Base-by-base conservation (phyloP, 2,797 vertebrate genomes). In the Sebastes matsubarae region DNA sequence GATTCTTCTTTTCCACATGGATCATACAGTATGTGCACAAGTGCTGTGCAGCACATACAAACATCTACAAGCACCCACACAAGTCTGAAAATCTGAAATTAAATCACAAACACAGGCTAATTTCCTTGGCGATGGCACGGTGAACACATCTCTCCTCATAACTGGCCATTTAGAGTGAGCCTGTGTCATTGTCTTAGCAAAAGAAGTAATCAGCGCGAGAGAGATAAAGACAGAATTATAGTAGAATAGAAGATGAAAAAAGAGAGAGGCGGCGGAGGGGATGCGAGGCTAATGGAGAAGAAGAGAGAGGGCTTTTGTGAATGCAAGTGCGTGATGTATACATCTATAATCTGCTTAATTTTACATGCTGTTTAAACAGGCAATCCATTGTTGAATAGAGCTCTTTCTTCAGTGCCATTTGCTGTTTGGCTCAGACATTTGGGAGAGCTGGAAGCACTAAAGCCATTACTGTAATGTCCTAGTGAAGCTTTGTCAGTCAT, bases 101-200 rank as follows among this genome's bases (percentile, higher is more conserved):
- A 90, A 94, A 94, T 93, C 94, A 90, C 81, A 88, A 89, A 86
- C 83, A 73, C 50, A 42, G 30, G 70, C 80, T 91, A 79, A 92
- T 93, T 90, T 89, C 81, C 86, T 77, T 59, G 59, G 71, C 55
- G 58, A 81, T 81, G 76, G 79, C 81, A 72, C 34, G 16, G n/a
- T 54, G 80, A 83, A 57, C 80, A 77, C 72, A 79, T 87, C 71
- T 79, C 79, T 72, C 36, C 36, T 82, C 68, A 64, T 87, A 79
- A 82, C 78, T 68, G 71, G 13, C 68, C 76, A 55, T 75, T 92
- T 84, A 76, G 79, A 79, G 78, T 29, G 82, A 83, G 81, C 50
- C 61, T 66, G 73, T 79, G 82, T 88, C 81, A 88, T 90, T 91
- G 92, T 92, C 83, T 92, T 77, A 60, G 75, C 79, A 85, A 77